These are phyloP conservation scores for Antechinus flavipes DNA, from an alignment of 2,113 vertebrate species.

Conservation along the genomic window DNA sequence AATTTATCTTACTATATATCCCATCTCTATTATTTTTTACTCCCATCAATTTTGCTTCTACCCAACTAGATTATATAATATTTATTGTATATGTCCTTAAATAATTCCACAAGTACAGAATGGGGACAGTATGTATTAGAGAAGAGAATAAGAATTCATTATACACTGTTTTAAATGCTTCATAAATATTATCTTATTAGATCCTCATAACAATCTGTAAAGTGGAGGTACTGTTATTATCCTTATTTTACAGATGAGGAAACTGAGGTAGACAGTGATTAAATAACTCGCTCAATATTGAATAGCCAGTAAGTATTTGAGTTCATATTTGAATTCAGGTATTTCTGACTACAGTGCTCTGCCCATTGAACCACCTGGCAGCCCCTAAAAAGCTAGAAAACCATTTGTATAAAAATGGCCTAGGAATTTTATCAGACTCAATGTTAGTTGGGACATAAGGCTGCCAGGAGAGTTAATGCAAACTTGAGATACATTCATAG, in stretches of 20 bases:
- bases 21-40: not conserved
- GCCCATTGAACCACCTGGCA: not conserved
- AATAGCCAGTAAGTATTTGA: not conserved
- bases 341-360: not conserved
- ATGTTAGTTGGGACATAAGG: not conserved
- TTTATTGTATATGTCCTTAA: not conserved
- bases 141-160: not conserved
- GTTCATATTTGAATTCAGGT: not conserved
- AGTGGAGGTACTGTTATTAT: not conserved
- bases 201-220: not conserved
- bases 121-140: not conserved
- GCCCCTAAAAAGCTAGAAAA: not conserved
- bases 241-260: constrained; percentile 1
- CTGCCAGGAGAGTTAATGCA: not conserved
- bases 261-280: not conserved
- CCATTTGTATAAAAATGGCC: not conserved
- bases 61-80: not conserved
- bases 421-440: not conserved
- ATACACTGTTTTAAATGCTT: not conserved
- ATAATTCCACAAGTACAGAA: not conserved
- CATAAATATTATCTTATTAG: not conserved
- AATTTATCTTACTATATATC: not conserved
- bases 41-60: not conserved
- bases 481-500: not conserved
- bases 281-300: not conserved